A percentile compares a stretch with the other conserved stretches of the same genome.
These are phyloP conservation scores for Deilephila porcellus DNA, from an alignment of 2,888 invertebrate species.

Conservation along the genomic window DNA sequence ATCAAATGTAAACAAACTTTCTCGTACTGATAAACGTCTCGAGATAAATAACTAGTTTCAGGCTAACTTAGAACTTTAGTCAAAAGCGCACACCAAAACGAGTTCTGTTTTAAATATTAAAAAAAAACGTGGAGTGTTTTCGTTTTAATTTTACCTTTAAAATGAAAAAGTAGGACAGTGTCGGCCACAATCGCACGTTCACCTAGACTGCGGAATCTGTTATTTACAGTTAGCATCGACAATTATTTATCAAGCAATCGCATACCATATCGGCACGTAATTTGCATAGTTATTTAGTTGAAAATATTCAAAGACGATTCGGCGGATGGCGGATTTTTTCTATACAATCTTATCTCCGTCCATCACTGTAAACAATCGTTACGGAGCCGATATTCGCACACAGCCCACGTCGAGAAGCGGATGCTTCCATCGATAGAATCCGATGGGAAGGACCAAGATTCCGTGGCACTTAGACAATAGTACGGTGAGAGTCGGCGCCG, in stretches of 20 bases:
- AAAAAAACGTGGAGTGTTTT: slow-evolving; percentile 13
- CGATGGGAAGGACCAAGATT: slow-evolving; percentile 83
- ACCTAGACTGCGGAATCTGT: slow-evolving; percentile 44
- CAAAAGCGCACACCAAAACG: slow-evolving; percentile 14
- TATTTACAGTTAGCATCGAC: slow-evolving; percentile 65
- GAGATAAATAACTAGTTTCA: slow-evolving; percentile 30
- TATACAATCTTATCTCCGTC: slow-evolving; percentile 69
- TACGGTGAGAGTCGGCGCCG: slow-evolving; percentile 83
- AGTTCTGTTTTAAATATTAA: slow-evolving; percentile 1
- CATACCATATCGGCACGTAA: slow-evolving; percentile 48
- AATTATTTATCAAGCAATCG: slow-evolving; percentile 60
- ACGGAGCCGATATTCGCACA: slow-evolving; percentile 65
- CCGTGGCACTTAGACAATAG: slow-evolving; percentile 84
- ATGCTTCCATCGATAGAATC: slow-evolving; percentile 79
- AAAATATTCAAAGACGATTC: slow-evolving; percentile 23
- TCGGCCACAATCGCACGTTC: slow-evolving; percentile 43
- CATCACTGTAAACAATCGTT: slow-evolving; percentile 66
- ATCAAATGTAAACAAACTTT: slow-evolving; percentile 29
- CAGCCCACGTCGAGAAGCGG: slow-evolving; percentile 72
- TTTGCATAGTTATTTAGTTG: slow-evolving; percentile 48
- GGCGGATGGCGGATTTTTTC: slow-evolving; percentile 49
- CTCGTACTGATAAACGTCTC: slow-evolving; percentile 23
- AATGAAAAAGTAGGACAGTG: slow-evolving; percentile 51
- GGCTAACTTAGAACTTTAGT: slow-evolving; percentile 25
- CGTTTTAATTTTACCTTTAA: slow-evolving; percentile 44